Percentiles rank a stretch among this genome's conserved stretches.
Conservation (phyloP, 2,888 invertebrate species). For the Fissipunctia ypsillon region DNA sequence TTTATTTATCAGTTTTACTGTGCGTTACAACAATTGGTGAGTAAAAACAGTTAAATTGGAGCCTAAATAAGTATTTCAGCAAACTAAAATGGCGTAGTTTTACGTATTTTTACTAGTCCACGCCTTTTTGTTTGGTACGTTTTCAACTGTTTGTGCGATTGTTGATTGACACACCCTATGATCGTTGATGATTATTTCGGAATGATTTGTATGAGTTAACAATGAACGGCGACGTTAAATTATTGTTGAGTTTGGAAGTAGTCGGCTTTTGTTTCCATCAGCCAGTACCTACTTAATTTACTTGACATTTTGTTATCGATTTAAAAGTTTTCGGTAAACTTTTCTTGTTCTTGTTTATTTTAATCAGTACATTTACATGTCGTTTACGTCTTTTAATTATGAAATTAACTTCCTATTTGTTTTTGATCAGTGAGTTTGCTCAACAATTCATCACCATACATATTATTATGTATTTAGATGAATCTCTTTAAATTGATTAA, state of each 20-base stretch:
- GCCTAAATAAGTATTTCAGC: neutral
- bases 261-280: slow-evolving; percentile 28
- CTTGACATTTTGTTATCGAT: neutral
- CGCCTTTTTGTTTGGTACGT: slow-evolving; percentile 37
- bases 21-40: slow-evolving; percentile 76
- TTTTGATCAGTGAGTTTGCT: neutral
- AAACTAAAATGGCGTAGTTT: slow-evolving; percentile 34
- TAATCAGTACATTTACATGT: neutral
- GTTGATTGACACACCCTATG: slow-evolving; percentile 55
- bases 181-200: slow-evolving; percentile 11
- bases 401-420: neutral
- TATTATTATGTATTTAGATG: neutral
- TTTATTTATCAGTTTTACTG: slow-evolving; percentile 72
- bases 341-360: neutral
- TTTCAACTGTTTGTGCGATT: slow-evolving; percentile 22
- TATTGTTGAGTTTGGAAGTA: neutral
- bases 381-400: neutral
- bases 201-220: neutral
- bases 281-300: neutral
- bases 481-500: neutral
- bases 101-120: slow-evolving; percentile 43
- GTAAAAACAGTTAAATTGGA: slow-evolving; percentile 62
- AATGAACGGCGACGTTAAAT: neutral
- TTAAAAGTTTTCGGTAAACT: neutral
- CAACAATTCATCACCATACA: neutral